Evolutionary conservation across 2,113 vertebrate species (phyloP).

Genomic region (Pandion haliaetus): DNA sequence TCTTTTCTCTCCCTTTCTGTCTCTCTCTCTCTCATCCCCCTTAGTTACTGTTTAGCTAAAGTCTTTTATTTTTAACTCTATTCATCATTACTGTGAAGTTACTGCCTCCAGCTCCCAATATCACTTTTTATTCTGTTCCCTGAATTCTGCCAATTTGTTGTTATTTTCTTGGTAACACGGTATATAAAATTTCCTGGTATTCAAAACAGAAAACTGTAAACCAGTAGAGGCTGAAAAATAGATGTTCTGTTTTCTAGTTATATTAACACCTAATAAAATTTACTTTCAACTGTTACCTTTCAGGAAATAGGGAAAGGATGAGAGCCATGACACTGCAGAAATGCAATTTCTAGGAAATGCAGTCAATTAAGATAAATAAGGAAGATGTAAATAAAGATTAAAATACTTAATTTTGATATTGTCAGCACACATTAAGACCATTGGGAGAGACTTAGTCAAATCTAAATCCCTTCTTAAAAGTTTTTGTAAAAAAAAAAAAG

Average conservation of each 20-base stretch:
- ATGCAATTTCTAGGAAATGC: background rate
- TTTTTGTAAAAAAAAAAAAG: background rate
- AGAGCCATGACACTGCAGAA: background rate
- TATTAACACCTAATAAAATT: background rate
- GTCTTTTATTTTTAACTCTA: background rate
- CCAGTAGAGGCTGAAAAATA: background rate
- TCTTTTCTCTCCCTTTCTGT: background rate
- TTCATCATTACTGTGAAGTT: background rate
- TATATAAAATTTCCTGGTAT: background rate
- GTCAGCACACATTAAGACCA: background rate
- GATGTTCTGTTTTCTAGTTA: background rate
- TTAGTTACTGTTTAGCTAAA: background rate
- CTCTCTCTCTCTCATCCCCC: accelerated
- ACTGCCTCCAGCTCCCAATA: background rate
- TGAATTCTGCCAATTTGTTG: background rate
- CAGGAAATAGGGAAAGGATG: background rate
- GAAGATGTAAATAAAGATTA: background rate
- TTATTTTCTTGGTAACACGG: background rate
- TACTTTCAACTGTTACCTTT: background rate
- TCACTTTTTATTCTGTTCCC: background rate
- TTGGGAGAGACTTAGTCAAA: background rate
- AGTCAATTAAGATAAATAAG: background rate
- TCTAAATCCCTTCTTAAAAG: background rate
- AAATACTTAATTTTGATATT: background rate
- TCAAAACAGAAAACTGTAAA: background rate